phyloP scores from a whole-genome alignment of 2,888 invertebrate genomes.

The Phaonia tiefii region DNA sequence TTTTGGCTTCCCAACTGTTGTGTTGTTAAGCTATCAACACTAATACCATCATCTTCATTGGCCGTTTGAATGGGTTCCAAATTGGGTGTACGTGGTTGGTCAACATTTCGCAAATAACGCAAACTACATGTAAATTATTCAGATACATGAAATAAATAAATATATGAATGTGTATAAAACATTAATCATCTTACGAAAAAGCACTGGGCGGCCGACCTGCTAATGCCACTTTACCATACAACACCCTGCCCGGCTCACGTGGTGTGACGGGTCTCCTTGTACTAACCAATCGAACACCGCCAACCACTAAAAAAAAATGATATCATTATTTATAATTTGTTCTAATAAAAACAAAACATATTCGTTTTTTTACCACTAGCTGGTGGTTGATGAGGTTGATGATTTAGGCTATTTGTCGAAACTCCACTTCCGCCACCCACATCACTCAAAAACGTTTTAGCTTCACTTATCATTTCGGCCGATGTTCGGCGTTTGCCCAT shows the following conservation, averaged over 20 bases:
- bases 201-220: constrained; percentile 87
- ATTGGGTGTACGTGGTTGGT: constrained; percentile 77
- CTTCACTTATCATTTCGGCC: constrained; percentile 90
- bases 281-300: constrained; percentile 82
- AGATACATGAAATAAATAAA: constrained; percentile 21
- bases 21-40: not conserved
- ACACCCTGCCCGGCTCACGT: constrained; percentile 88
- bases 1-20: not conserved
- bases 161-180: constrained; percentile 30
- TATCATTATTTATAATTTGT: constrained; percentile 23
- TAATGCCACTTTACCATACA: constrained; percentile 85
- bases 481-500: constrained; percentile 84
- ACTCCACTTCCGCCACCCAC: constrained; percentile 39
- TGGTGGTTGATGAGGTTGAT: constrained; percentile 9
- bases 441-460: constrained; percentile 83
- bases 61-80: constrained; percentile 75
- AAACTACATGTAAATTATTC: constrained; percentile 81
- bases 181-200: constrained; percentile 83
- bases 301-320: constrained; percentile 62
- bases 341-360: constrained; percentile 21
- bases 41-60: constrained; percentile 52
- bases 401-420: constrained; percentile 22
- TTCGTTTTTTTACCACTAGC: constrained; percentile 58
- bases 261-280: constrained; percentile 94
- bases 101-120: constrained; percentile 83